These are phyloP conservation scores for Ovis canadensis DNA, from an alignment of 2,113 vertebrate genomes.

Conservation along the genomic window DNA sequence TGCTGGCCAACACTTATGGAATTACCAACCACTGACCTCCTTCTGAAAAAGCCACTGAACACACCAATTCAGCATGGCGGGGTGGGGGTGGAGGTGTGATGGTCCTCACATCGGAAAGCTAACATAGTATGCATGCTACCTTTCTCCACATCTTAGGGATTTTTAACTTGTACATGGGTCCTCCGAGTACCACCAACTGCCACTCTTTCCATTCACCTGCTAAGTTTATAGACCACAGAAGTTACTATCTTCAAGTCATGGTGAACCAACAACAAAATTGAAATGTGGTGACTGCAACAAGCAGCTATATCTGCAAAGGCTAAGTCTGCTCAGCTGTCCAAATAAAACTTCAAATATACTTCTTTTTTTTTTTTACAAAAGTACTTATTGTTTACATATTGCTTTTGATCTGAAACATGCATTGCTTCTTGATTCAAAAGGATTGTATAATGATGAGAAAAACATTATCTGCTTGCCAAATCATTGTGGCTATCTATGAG, in stretches of 20 bases:
- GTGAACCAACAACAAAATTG: background rate
- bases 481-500: conserved; percentile 9
- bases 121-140: fast-evolving
- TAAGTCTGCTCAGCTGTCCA: conserved; percentile 28
- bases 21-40: background rate
- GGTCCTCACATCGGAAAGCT: background rate
- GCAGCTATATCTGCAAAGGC: background rate
- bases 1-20: background rate
- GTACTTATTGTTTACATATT: background rate
- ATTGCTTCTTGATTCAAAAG: conserved; percentile 27
- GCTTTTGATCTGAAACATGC: conserved; percentile 20
- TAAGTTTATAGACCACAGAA: background rate
- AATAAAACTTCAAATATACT: conserved; percentile 23
- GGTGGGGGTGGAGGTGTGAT: no score
- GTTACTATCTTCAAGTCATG: background rate
- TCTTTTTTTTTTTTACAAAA: background rate
- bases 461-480: conserved; percentile 47
- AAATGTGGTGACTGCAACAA: background rate
- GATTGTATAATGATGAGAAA: conserved; percentile 19
- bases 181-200: background rate
- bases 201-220: background rate
- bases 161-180: background rate
- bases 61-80: background rate
- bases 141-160: background rate
- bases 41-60: background rate